These are phyloP conservation scores for Hippocampus barbouri DNA, from an alignment of 2,113 vertebrate genomes.

Conservation along the genomic window DNA sequence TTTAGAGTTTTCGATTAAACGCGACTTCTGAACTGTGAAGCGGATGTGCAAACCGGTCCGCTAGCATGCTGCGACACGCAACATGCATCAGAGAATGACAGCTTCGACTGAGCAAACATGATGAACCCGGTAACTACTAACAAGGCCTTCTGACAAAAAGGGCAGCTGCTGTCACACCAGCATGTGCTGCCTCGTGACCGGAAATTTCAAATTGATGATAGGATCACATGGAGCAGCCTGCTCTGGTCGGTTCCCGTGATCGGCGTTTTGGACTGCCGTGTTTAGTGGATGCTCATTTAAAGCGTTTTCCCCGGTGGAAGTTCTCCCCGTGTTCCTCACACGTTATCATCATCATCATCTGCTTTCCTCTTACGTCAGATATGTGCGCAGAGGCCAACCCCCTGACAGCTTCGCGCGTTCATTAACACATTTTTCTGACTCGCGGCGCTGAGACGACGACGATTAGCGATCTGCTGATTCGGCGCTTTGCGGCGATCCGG, in stretches of 20 bases:
- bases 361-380: neutral
- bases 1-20: too few species aligned
- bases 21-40: too few species aligned
- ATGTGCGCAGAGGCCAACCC: neutral
- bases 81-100: neutral
- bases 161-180: neutral
- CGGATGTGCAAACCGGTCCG: too few species aligned
- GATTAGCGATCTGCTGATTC: conserved; percentile 3
- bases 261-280: neutral
- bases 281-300: neutral
- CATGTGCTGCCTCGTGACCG: neutral
- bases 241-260: neutral
- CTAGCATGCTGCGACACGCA: neutral
- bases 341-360: neutral
- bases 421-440: conserved; percentile 4
- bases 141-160: neutral
- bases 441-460: neutral
- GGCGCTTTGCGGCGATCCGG: neutral
- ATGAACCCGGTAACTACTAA: neutral
- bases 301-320: neutral
- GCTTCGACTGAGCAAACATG: neutral
- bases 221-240: neutral
- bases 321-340: neutral
- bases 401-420: neutral
- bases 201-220: neutral